Conservation (phyloP, 2,888 invertebrate genomes). For the Drosophila rellima region DNA sequence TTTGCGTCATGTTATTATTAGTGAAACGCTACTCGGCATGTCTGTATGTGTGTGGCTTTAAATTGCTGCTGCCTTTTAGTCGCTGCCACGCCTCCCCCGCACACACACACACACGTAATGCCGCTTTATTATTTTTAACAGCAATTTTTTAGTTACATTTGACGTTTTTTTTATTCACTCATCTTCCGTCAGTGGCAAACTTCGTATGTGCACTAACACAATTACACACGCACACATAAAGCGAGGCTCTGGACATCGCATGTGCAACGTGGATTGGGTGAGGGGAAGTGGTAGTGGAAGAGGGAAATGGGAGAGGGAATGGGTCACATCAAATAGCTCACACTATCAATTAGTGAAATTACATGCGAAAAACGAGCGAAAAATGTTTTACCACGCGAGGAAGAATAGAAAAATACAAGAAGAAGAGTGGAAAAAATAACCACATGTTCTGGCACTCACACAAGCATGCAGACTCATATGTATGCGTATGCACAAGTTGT, state of each 20-base stretch:
- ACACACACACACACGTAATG: constrained; percentile 50
- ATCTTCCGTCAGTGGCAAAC: constrained; percentile 36
- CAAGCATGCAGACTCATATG: constrained; percentile 10
- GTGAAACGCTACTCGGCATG: constrained; percentile 14
- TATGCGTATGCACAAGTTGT: constrained; percentile 22
- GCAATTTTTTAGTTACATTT: constrained; percentile 68
- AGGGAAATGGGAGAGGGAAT: neutral
- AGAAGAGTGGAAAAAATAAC: constrained; percentile 32
- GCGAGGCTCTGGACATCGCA: constrained; percentile 38
- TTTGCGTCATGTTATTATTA: constrained; percentile 57
- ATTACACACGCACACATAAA: constrained; percentile 66
- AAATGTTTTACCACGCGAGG: constrained; percentile 64
- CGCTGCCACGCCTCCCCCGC: constrained; percentile 23
- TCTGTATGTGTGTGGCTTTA: constrained; percentile 45
- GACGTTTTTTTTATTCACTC: constrained; percentile 52
- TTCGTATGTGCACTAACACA: constrained; percentile 68
- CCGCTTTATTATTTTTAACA: constrained; percentile 69
- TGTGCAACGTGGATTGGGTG: constrained; percentile 1
- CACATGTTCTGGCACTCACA: constrained; percentile 31
- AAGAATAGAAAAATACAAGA: constrained; percentile 63
- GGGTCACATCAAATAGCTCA: constrained; percentile 58
- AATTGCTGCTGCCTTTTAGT: constrained; percentile 54
- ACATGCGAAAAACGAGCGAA: constrained; percentile 74
- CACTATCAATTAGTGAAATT: constrained; percentile 81
- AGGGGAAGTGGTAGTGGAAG: neutral